Evolutionary conservation across 2,888 invertebrate genomes (phyloP), one percentile per base, ranked within the genome.

Genomic region (Agonopterix subpropinquella): DNA sequence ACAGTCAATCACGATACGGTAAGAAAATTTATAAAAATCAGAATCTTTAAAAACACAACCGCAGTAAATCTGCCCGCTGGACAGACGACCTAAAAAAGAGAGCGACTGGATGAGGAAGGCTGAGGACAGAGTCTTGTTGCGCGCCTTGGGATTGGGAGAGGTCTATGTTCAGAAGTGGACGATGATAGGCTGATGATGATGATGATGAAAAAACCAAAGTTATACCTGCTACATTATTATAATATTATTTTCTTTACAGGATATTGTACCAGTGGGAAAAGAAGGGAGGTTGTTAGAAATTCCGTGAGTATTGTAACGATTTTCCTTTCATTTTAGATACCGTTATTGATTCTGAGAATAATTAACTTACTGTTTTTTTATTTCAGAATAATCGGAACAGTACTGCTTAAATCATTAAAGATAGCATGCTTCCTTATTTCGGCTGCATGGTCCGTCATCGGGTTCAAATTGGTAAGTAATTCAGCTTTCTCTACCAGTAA

Each of bases 401-500:
- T 55, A 4, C 10, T 56, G 18, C 41, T 50, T 1, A 49, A 49
- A 11, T 47, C 49, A 7, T n/a, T 55, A 8, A 56, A 55, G 37
- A 37, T 44, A 4, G 44, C 36, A 1, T 54, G 53, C 49, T 55
- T 51, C 37, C 11, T 56, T 2, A 11, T 57, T 13, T 50, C 49
- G 35, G 43, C 51, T 1, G 48, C 44, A 0, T 56, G 52, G 51
- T 50, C 56, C 1, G 36, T 57, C 10, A 18, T 54, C 8, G 55
- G 53, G 9, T 55, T 48, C 35, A 59, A 59, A 50, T 36, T 57
- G 52, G 59, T 59, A 53, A 50, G 54, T 45, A 13, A 13, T n/a
- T 9, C 28, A 28, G 8, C 8, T 47, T 13, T 45, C 5, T 13
- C 28, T 28, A n/a, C 8, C 3, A 13, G 15, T 10, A 13, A 13